Evolutionary conservation across 2,797 vertebrate species (phyloP).

Genomic region (Adelosebastes latens): DNA sequence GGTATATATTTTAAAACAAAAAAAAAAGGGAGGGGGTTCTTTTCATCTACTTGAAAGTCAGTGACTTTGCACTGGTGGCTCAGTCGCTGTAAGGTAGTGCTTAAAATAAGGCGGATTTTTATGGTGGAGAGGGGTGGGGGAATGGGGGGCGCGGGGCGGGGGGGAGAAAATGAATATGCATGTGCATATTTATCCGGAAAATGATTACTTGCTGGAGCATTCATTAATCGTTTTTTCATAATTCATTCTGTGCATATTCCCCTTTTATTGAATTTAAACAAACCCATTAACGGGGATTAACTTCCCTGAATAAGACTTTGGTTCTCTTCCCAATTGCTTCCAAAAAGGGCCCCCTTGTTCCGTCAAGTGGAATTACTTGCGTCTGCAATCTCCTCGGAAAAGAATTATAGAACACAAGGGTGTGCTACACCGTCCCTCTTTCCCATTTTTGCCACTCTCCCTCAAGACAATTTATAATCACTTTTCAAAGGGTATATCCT

Average conservation of each 20-base stretch:
- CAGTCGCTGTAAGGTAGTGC: conserved; percentile 3
- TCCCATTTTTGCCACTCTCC: conserved; percentile 53
- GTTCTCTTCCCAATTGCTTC: conserved; percentile 79
- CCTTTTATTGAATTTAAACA: conserved; percentile 83
- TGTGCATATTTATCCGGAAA: conserved; percentile 80
- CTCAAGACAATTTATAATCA: conserved; percentile 72
- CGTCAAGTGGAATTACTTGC: conserved; percentile 79
- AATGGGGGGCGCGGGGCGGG: neutral
- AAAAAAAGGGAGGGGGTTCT: no score
- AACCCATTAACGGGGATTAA: conserved; percentile 86
- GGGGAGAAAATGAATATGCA: conserved; percentile 70
- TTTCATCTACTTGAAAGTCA: conserved; percentile 20
- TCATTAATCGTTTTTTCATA: conserved; percentile 81
- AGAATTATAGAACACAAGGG: conserved; percentile 75
- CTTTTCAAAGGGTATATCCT: conserved; percentile 67
- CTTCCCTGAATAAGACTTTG: conserved; percentile 81
- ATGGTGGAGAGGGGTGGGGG: neutral
- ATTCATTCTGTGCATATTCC: conserved; percentile 78
- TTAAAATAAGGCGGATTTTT: conserved; percentile 25
- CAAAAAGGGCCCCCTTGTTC: conserved; percentile 75
- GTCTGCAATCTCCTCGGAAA: conserved; percentile 74
- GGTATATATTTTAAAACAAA: neutral
- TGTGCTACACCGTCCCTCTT: conserved; percentile 59
- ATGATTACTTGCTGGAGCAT: conserved; percentile 79
- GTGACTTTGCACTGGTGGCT: conserved; percentile 6